These are phyloP conservation scores for Oceanites oceanicus DNA, from an alignment of 2,113 vertebrate genomes.

Conservation along the genomic window DNA sequence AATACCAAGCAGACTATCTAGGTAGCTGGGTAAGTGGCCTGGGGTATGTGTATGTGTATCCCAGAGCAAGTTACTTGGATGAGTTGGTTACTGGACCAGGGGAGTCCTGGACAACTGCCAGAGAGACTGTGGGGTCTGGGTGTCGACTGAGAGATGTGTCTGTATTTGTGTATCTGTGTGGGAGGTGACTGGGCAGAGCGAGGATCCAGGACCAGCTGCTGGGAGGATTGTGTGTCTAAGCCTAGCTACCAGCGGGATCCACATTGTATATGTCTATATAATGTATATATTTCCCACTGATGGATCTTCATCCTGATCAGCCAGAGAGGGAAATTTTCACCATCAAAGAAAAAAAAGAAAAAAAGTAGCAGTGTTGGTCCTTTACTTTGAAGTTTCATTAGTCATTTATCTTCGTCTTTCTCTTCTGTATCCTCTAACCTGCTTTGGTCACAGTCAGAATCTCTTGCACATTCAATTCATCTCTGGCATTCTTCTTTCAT, in stretches of 20 bases:
- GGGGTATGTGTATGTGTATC: background rate
- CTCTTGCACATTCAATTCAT: background rate
- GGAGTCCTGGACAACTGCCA: background rate
- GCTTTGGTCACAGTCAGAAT: background rate
- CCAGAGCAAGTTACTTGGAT: background rate
- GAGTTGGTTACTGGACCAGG: background rate
- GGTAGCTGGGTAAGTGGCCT: background rate
- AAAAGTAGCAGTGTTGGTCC: background rate
- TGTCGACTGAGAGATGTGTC: background rate
- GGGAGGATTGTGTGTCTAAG: background rate
- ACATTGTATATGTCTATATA: background rate
- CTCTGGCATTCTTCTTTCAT: background rate
- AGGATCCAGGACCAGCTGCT: background rate
- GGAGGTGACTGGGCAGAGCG: rapidly evolving
- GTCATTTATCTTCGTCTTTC: background rate
- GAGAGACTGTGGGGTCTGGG: background rate
- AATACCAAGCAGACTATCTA: background rate
- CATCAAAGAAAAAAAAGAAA: background rate
- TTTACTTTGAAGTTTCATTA: background rate
- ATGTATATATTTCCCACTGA: background rate
- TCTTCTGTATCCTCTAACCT: background rate
- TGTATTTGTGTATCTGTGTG: background rate
- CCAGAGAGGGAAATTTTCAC: background rate
- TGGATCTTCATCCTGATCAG: background rate
- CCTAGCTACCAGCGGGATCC: background rate